Conservation (phyloP, 1,140 invertebrate genomes). For the Orchesella cincta region DNA sequence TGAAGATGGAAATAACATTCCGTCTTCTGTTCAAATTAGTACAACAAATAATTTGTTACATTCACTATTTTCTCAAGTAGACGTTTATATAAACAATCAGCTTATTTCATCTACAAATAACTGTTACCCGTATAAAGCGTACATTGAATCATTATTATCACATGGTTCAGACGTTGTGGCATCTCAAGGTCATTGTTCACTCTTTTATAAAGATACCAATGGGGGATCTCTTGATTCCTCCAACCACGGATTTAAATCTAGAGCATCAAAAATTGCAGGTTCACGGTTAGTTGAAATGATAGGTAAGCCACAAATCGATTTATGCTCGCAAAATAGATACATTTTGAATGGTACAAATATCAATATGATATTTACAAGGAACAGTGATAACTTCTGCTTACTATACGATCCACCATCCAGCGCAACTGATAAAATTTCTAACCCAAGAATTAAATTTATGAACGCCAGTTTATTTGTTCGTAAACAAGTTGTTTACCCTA, state of each 20-base stretch:
- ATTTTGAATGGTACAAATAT: constrained; percentile 46
- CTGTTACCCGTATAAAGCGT: constrained; percentile 57
- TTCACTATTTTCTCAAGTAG: constrained; percentile 56
- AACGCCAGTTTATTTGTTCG: constrained; percentile 42
- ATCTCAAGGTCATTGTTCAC: constrained; percentile 54
- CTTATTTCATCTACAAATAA: constrained; percentile 56
- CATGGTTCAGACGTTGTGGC: constrained; percentile 55
- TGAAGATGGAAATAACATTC: constrained; percentile 22
- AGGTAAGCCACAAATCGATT: constrained; percentile 43
- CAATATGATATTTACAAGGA: constrained; percentile 24
- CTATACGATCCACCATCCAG: neutral
- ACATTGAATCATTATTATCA: constrained; percentile 57
- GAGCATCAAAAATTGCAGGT: constrained; percentile 48
- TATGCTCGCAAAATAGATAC: constrained; percentile 40
- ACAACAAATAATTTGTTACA: constrained; percentile 55
- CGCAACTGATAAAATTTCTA: neutral
- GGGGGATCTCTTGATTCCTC: constrained; percentile 46
- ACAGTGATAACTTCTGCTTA: constrained; percentile 26
- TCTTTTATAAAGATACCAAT: constrained; percentile 48
- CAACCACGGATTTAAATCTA: constrained; percentile 51
- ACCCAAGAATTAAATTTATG: constrained; percentile 33
- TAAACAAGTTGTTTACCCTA: constrained; percentile 27
- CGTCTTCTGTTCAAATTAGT: constrained; percentile 19
- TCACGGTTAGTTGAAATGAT: constrained; percentile 50
- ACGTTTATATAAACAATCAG: constrained; percentile 58